Percentiles rank a stretch among this genome's conserved stretches.
These are phyloP conservation scores for Mythimna loreyi DNA, from an alignment of 2,888 invertebrate genomes.

Conservation along the genomic window DNA sequence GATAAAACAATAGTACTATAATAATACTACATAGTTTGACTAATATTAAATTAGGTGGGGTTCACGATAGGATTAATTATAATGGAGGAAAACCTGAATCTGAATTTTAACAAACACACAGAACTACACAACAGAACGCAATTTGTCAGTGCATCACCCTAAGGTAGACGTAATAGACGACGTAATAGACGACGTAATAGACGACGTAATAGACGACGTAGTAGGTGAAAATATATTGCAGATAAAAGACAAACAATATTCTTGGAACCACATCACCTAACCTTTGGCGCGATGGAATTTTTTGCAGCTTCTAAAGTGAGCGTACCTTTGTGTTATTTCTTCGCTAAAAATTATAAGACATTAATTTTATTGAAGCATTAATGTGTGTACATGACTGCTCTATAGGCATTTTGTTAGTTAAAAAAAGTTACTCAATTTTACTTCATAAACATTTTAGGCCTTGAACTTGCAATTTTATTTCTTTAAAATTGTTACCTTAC, in stretches of 20 bases:
- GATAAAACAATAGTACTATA: too few relatives aligned
- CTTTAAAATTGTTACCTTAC: too few relatives aligned
- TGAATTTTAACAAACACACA: too few relatives aligned
- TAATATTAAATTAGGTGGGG: too few relatives aligned
- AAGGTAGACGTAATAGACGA: too few relatives aligned
- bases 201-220: too few relatives aligned
- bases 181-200: too few relatives aligned
- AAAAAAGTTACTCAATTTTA: not conserved
- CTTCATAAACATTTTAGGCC: not conserved
- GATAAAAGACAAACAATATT: constrained; percentile 30
- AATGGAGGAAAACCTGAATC: constrained; percentile 1
- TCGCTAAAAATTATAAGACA: constrained; percentile 11
- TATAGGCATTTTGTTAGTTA: not conserved
- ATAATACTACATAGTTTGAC: too few relatives aligned
- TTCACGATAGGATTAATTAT: not conserved
- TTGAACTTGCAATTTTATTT: not conserved
- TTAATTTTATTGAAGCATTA: constrained; percentile 14
- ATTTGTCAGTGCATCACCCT: too few relatives aligned
- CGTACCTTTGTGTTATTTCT: constrained; percentile 8
- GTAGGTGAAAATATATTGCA: too few relatives aligned
- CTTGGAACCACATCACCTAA: constrained; percentile 40
- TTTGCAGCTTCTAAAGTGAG: constrained; percentile 24
- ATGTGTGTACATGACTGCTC: constrained; percentile 1
- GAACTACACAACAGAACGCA: too few relatives aligned
- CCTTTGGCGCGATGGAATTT: constrained; percentile 37